Evolutionary conservation across 2,797 vertebrate genomes (phyloP), one percentile per base, ranked within the genome.

Genomic region (Hyperoplus immaculatus): DNA sequence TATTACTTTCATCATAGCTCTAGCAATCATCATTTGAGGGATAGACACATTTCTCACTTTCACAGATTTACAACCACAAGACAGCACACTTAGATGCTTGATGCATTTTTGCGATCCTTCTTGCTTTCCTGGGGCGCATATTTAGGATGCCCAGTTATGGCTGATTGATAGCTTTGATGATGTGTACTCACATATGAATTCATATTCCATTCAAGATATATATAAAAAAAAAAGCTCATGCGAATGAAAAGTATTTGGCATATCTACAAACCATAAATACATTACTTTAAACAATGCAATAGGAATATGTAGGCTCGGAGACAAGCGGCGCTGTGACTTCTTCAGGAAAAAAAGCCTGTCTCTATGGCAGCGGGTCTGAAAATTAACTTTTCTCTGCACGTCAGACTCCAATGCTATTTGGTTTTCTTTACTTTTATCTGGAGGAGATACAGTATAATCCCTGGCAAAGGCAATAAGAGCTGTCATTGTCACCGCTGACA

Each of bases 1-100:
- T 88, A 92, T 95, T 95, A 78, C 75, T 95, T 94, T 96, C 94
- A 96, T 94, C 93, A 87, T 82, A 60, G 93, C 93, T 94, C 94
- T 92, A 92, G 93, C 85, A 94, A 95, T 91, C 92, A 93, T 91
- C 68, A 92, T 94, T 92, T 91, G 91, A 94, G 95, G 88, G 92
- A 83, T 88, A 93, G 86, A 87, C 85, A 84, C 89, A 91, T 93
- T 91, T 94, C 93, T 96, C 87, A 93, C 92, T 95, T 92, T 93
- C 87, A 90, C 78, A 78, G 90, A 91, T 91, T 90, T 89, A 92
- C 86, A 93, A 93, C 94, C 90, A 79, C 12, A 11, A 67, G n/a
- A 92, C 87, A 86, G 81, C 91, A 83, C 87, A 80, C 83, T 92
- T 91, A 86, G 77, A 82, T 74, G 64, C 81, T 72, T 50, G 58